A percentile compares a stretch with the other conserved stretches of the same genome.
Conservation (phyloP, 2,888 invertebrate genomes). For the Myathropa florea region DNA sequence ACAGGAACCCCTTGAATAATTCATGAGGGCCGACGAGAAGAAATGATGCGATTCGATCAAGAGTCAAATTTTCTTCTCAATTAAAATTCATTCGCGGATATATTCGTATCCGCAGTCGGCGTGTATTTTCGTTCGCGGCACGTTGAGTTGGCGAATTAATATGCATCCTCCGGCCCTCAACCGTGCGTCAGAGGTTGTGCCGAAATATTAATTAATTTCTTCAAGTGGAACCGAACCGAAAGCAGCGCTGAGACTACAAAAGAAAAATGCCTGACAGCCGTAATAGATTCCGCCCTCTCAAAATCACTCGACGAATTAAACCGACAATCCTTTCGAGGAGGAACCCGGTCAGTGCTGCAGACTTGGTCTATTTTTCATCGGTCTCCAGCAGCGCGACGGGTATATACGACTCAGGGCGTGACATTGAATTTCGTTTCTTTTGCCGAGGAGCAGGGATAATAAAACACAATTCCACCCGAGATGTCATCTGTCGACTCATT, state of each 20-base stretch:
- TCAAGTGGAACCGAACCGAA: slow-evolving; percentile 15
- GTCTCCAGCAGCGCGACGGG: slow-evolving; percentile 8
- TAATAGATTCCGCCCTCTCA: slow-evolving; percentile 46
- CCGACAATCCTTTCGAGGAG: slow-evolving; percentile 56
- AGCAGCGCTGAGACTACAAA: neutral
- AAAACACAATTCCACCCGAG: slow-evolving; percentile 45
- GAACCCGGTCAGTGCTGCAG: slow-evolving; percentile 27
- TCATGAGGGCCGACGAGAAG: slow-evolving; percentile 36
- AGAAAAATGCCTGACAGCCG: slow-evolving; percentile 47
- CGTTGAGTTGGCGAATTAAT: slow-evolving; percentile 51
- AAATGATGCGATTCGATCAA: slow-evolving; percentile 47
- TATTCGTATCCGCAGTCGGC: neutral
- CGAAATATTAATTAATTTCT: slow-evolving; percentile 64
- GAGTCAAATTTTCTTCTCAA: slow-evolving; percentile 35
- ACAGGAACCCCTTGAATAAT: slow-evolving; percentile 43
- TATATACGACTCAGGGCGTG: slow-evolving; percentile 47
- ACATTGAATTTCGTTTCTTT: slow-evolving; percentile 57
- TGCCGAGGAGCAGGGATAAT: slow-evolving; percentile 30
- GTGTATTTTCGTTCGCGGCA: slow-evolving; percentile 26
- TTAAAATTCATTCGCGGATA: slow-evolving; percentile 45
- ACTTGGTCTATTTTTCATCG: slow-evolving; percentile 27
- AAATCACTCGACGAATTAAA: slow-evolving; percentile 51
- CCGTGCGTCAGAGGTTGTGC: slow-evolving; percentile 25
- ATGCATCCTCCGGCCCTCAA: slow-evolving; percentile 48
- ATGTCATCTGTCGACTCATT: slow-evolving; percentile 63